Evolutionary conservation across 1,140 invertebrate genomes (phyloP), one percentile per base, ranked within the genome.

Genomic region (Papilio dardanus): DNA sequence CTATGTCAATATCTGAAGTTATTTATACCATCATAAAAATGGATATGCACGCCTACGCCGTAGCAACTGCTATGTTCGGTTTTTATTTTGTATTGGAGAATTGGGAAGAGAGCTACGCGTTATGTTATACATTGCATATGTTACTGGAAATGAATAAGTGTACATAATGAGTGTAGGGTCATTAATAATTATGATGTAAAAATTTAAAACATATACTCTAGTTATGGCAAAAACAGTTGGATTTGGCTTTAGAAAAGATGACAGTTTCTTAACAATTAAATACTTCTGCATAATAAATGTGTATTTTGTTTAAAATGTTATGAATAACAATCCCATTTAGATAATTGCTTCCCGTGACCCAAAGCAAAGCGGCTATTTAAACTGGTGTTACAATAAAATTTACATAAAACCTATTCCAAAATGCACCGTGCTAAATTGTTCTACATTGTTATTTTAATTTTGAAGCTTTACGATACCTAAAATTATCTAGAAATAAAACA

Each of bases 361-460:
- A 58, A 58, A 58, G 54, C 54, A 58, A 58, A 58, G 54, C 54
- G 54, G 54, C 54, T 58, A 58, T 58, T 58, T 58, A 58, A 58
- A 28, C 54, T 58, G 54, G 54, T 58, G 54, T 58, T 58, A 58
- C 54, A 58, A 28, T 58, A 24, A 58, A 58, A 58, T 58, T 58
- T 58, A 24, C 54, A 58, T 58, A 58, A 58, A 58, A 58, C 54
- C n/a, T 58, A 28, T 24, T 58, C 24, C 28, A 28, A 58, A 58
- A 28, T 58, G 54, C 54, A 28, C 24, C 28, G 54, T 58, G 54
- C 21, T 58, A 58, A 58, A 58, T 58, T 28, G 24, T 28, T 14
- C 24, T 10, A 28, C 54, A 58, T 58, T 58, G 21, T 58, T 28
- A 58, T 58, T 58, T 24, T 58, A 28, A 58, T 58, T 58, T 58